Evolutionary conservation across 1,140 invertebrate species (phyloP), one percentile per base, ranked within the genome.

Genomic region (Tetranychus urticae): DNA sequence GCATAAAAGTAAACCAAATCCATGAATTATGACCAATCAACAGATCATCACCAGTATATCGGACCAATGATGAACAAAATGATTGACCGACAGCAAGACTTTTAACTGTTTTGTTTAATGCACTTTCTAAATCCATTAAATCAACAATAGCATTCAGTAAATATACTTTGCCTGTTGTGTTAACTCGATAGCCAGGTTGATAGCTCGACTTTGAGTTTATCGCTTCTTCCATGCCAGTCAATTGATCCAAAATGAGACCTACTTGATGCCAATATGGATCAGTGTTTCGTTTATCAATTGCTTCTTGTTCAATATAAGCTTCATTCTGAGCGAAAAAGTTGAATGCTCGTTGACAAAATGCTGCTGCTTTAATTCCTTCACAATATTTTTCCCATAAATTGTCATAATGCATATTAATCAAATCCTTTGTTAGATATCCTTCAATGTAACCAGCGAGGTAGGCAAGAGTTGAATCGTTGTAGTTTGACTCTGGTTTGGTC

Each of bases 381-480:
- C 86, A 90, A 62, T 80, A 79, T 39, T 71, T 71, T 52, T 78
- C 73, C 34, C 87, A 78, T 1, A 84, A 86, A 68, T 88, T 86
- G 66, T 79, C 73, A 77, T 85, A 84, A 69, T 86, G 83, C 67
- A 81, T 79, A 68, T 83, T 79, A 59, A 91, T 88, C 36, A 88
- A 74, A 65, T 83, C 80, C 78, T 82, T 83, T 3, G 85, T 86
- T 1, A 87, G 69, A 37, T 80, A 81, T 0, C 87, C 88, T 73
- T 92, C 88, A 1, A 86, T 74, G n/a, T 87, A 76, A 8, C 89
- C 89, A n/a, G 88, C 87, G 2, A 84, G 82, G 70, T 83, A 88
- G 0, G 86, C 86, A 74, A 92, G 88, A 7, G 84, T 77, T 64
- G 78, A 77, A 69, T 75, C 70, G 1, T 64, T 57, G 39, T 42